Base-by-base conservation (phyloP, 2,797 vertebrate species). In the Echeneis naucrates region DNA sequence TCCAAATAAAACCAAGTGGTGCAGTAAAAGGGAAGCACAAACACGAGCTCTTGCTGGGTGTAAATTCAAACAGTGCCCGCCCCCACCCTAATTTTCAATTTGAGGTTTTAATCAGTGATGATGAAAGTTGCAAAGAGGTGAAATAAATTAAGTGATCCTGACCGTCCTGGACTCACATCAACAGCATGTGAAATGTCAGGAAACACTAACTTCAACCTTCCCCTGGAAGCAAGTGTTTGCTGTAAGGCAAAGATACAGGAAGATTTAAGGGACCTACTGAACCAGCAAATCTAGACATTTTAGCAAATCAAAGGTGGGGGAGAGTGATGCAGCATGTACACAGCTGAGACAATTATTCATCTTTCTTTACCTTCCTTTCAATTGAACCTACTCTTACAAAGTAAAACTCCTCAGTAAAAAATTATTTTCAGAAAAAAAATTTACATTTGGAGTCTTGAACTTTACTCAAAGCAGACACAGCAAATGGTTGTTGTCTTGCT, bases 21-120 rank as follows among this genome's bases (percentile, higher is more conserved):
- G 77, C 53, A 58, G 72, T 86, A 71, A 83, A 81, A 44, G 27
- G 32, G 60, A 38, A 27, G 65, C 10, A 55, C 75, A 55, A 77
- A 72, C 51, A 21, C n/a, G 47, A 70, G 64, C 56, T 30, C 57
- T 65, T 33, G 37, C 30, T 35, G 52, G 37, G 71, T 1, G 12
- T 68, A 70, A 83, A 87, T 76, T 45, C 68, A 76, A 74, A 75
- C 60, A 26, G 50, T 62, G 69, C 52, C 44, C n/a, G 72, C 37
- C 38, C 27, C n/a, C 51, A 61, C 30, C 30, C 30, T 30, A 3
- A 30, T 3, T 64, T 24, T 1, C 61, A 80, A 68, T 45, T 17
- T 47, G 9, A 1, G 21, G 35, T 50, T 74, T 75, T 59, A 67
- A 83, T 71, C 68, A 42, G 11, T 5, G 64, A 70, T 72, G 58